Conservation (phyloP, 2,113 vertebrate species). For the Syngnathus floridae region DNA sequence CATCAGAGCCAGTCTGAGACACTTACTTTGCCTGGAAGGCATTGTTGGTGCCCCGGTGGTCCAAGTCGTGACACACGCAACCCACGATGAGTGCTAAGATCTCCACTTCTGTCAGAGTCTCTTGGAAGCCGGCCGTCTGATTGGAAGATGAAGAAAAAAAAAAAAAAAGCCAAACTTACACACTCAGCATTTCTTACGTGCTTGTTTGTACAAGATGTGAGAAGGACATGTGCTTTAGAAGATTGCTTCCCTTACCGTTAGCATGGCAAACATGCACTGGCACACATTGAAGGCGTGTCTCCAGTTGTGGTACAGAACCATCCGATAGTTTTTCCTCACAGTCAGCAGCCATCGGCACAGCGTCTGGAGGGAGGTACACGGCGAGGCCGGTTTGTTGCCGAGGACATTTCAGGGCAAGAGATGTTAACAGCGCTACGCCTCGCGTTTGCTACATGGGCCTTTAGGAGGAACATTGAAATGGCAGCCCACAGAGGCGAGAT, state of each 20-base stretch:
- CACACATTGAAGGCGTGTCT: conserved; percentile 98
- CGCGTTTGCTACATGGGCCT: not conserved
- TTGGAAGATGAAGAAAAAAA: conserved; percentile 30
- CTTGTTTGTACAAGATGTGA: conserved; percentile 15
- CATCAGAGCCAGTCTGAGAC: conserved; percentile 10
- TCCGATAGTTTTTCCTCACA: conserved; percentile 96
- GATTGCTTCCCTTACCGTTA: conserved; percentile 77
- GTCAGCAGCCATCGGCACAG: conserved; percentile 98
- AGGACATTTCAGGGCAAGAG: conserved; percentile 21
- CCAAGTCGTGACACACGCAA: conserved; percentile 97
- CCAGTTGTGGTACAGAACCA: conserved; percentile 99
- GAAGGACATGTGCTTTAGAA: conserved; percentile 6
- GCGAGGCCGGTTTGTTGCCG: not conserved
- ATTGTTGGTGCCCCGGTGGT: conserved; percentile 99
- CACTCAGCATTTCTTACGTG: conserved; percentile 1
- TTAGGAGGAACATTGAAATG: too few relatives aligned
- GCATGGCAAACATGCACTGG: conserved; percentile 97
- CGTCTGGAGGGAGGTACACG: conserved; percentile 68
- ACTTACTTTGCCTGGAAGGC: conserved; percentile 99
- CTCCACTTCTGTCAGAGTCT: conserved; percentile 93
- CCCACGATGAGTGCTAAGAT: conserved; percentile 95
- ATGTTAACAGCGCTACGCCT: not conserved
- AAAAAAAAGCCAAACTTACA: conserved; percentile 11
- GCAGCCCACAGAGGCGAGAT: too few relatives aligned
- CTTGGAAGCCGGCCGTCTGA: conserved; percentile 90